Evolutionary conservation across 2,797 vertebrate species (phyloP).

Genomic region (Sphaeramia orbicularis): DNA sequence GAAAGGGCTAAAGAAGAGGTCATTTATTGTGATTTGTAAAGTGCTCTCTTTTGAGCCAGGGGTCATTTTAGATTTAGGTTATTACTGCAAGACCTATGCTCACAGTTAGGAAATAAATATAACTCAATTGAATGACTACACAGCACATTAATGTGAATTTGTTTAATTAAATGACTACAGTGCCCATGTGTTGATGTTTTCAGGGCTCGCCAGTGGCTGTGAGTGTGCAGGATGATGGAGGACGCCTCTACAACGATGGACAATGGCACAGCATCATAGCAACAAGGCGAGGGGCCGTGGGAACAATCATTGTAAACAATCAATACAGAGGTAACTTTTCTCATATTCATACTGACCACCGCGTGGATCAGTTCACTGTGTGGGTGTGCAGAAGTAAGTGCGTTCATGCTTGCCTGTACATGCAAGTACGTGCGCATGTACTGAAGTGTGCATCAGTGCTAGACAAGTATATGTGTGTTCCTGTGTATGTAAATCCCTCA

Average conservation of each 20-base stretch:
- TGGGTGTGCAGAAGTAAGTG: slow-evolving; percentile 27
- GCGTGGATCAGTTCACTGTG: slow-evolving; percentile 44
- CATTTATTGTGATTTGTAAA: slow-evolving; percentile 32
- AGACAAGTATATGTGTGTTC: slow-evolving; percentile 20
- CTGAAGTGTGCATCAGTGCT: slow-evolving; percentile 20
- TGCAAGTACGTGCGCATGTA: slow-evolving; percentile 6
- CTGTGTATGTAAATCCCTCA: slow-evolving; percentile 62
- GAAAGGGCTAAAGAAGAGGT: slow-evolving; percentile 15
- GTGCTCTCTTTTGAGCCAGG: slow-evolving; percentile 12
- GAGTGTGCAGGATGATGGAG: slow-evolving; percentile 87
- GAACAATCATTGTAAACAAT: slow-evolving; percentile 89
- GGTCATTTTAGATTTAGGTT: slow-evolving; percentile 17
- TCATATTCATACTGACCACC: slow-evolving; percentile 74
- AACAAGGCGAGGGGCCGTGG: slow-evolving; percentile 87
- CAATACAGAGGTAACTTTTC: slow-evolving; percentile 82
- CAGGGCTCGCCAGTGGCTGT: slow-evolving; percentile 91
- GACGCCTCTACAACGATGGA: slow-evolving; percentile 88
- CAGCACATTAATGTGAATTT: slow-evolving; percentile 11
- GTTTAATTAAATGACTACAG: neutral
- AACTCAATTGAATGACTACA: slow-evolving; percentile 12
- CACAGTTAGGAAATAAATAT: neutral
- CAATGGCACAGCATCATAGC: slow-evolving; percentile 91
- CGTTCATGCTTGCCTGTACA: slow-evolving; percentile 16
- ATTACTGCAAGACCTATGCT: slow-evolving; percentile 5
- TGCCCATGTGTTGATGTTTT: slow-evolving; percentile 31